Evolutionary conservation across 1,140 invertebrate genomes (phyloP).

Genomic region (Microplitis mediator): DNA sequence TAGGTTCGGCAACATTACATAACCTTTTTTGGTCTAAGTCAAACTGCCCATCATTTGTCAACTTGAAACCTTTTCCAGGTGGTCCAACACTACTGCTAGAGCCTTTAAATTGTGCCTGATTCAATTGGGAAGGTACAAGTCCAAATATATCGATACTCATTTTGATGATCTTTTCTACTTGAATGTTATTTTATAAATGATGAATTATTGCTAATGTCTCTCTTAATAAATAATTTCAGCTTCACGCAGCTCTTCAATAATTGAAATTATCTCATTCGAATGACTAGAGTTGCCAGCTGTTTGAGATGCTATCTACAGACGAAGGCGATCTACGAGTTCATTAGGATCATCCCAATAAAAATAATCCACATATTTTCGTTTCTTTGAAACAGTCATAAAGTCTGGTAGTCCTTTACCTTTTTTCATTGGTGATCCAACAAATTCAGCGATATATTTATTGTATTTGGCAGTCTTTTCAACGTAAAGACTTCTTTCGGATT

Average conservation of each 20-base stretch:
- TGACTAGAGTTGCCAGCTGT: not conserved
- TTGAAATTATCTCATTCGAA: conserved; percentile 8
- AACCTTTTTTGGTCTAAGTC: not conserved
- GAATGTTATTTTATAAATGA: too few species aligned
- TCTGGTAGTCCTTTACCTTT: not conserved
- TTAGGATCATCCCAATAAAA: conserved; percentile 10
- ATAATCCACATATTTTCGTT: not conserved
- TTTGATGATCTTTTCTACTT: too few species aligned
- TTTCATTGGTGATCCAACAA: too few species aligned
- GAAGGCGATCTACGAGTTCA: conserved; percentile 4
- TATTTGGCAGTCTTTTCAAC: not conserved
- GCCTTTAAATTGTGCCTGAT: too few species aligned
- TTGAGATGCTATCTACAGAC: not conserved
- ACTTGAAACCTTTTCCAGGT: not conserved
- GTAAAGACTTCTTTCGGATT: not conserved
- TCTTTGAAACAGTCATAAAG: not conserved
- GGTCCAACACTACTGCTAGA: too few species aligned
- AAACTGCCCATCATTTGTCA: not conserved
- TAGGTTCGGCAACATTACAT: not conserved
- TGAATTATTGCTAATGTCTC: too few species aligned
- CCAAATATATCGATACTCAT: too few species aligned
- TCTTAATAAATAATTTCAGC: conserved; percentile 17
- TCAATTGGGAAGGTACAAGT: too few species aligned
- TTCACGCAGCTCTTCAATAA: conserved; percentile 9
- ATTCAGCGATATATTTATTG: not conserved